A percentile compares a stretch with the other conserved stretches of the same genome.
Conservation (phyloP, 2,888 invertebrate genomes). For the Phengaris arion region DNA sequence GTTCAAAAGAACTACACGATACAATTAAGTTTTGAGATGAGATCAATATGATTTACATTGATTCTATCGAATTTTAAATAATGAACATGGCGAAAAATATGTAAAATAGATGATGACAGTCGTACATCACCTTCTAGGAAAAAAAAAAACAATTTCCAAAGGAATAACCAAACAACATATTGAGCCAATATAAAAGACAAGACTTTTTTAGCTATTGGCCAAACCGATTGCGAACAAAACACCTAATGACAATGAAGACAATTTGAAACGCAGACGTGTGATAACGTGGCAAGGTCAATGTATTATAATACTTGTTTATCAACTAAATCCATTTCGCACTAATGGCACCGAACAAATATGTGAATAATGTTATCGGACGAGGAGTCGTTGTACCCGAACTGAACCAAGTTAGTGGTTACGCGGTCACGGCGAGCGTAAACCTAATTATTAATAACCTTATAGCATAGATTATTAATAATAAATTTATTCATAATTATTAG, state of each 20-base stretch:
- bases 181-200: slow-evolving; percentile 3
- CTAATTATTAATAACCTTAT: slow-evolving; percentile 8
- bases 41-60: background rate
- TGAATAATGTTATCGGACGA: slow-evolving; percentile 33
- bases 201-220: background rate
- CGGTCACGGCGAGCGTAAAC: slow-evolving; percentile 20
- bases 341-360: slow-evolving; percentile 45
- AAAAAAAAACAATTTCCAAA: too few relatives aligned
- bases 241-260: slow-evolving; percentile 13
- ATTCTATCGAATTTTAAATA: background rate
- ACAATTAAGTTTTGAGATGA: background rate
- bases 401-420: slow-evolving; percentile 24
- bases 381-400: slow-evolving; percentile 14
- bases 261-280: slow-evolving; percentile 42
- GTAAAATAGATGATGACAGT: too few relatives aligned
- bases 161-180: background rate
- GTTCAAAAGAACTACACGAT: background rate
- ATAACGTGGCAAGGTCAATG: slow-evolving; percentile 64
- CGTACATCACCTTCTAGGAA: too few relatives aligned
- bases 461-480: slow-evolving; percentile 11
- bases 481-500: background rate
- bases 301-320: slow-evolving; percentile 63
- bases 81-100: background rate
- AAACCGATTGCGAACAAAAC: background rate
- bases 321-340: slow-evolving; percentile 36